Base-by-base conservation (phyloP, 2,113 vertebrate species). In the Rissa tridactyla region DNA sequence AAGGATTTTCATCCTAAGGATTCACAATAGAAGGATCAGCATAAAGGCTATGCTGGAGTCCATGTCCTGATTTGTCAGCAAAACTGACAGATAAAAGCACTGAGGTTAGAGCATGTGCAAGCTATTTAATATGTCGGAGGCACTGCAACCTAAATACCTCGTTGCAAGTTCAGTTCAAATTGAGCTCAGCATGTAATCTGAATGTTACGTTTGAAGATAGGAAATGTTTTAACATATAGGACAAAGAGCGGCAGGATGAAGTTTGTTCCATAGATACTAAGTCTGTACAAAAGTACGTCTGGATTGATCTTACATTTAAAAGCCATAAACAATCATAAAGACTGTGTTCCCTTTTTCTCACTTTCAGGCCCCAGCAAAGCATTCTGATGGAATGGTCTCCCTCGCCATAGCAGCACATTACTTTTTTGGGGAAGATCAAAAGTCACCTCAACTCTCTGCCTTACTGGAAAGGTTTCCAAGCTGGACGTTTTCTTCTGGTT, bases 351-450 rank as follows among this genome's bases (percentile, higher is more conserved):
- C 21, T 8, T 79, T 51, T 89, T 94, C 96, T 94, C 68, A 85
- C 19, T 97, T 98, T 51, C 97, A 97, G 99, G 97, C 79, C 88
- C 93, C 71, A 72, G 98, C 86, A 97, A 97, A 91, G 93, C 97
- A 10, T 62, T 84, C 96, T 32, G 96, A 99, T 89, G 98, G 98
- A 57, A 97, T 99, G 94, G 98, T 99, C 88, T 99, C 99, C 1
- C 95, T 99, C 1, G 99, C 98, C 68, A 85, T 99, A 92, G 99
- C 99, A 66, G 97, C 99, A 34, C 99, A 99, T 96, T 99, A 99
- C 95, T 97, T 99, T 90, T 99, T 99, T 70, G 99, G 99, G 25
- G 96, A 98, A 54, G 98, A 99, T 95, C 98, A 98, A 85, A 97
- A 96, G 85, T 99, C 99, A 16, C 96, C 98, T 92, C 96, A 97